Percentiles rank a stretch among this genome's conserved stretches.
These are phyloP conservation scores for Cephus pygmeus DNA, from an alignment of 2,888 invertebrate genomes.

Conservation along the genomic window DNA sequence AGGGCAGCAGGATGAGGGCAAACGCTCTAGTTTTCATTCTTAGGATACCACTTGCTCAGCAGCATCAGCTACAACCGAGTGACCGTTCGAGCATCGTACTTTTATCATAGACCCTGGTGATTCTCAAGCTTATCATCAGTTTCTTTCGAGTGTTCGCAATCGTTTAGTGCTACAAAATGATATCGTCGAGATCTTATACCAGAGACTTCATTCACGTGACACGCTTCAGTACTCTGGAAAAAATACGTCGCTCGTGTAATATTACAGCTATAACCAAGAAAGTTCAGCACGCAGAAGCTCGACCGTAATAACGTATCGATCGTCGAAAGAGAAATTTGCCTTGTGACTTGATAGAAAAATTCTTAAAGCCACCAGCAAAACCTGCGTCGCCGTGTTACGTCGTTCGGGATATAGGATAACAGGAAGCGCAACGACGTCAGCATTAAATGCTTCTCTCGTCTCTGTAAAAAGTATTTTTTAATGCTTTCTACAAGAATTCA, in stretches of 20 bases:
- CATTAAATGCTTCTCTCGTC: neutral
- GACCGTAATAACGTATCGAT: neutral
- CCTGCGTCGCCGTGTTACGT: neutral
- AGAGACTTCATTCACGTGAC: neutral
- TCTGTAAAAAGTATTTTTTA: too few species aligned
- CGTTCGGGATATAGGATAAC: neutral
- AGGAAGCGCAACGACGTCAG: neutral
- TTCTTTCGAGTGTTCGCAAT: neutral
- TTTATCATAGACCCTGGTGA: neutral
- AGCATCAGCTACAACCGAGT: neutral
- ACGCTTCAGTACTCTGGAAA: neutral
- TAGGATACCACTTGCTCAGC: constrained; percentile 23
- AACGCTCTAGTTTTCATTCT: constrained; percentile 54
- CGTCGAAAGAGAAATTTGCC: neutral
- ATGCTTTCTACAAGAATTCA: neutral
- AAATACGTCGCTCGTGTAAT: neutral
- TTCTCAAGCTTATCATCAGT: neutral
- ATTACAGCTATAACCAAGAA: neutral
- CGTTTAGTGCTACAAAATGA: neutral
- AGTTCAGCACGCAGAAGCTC: neutral
- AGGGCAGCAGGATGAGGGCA: constrained; percentile 36
- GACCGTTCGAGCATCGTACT: neutral
- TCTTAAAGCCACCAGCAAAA: neutral
- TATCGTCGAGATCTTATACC: neutral
- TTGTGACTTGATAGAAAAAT: neutral